Evolutionary conservation across 2,113 vertebrate species (phyloP), one percentile per base, ranked within the genome.

Genomic region (Spea bombifrons): DNA sequence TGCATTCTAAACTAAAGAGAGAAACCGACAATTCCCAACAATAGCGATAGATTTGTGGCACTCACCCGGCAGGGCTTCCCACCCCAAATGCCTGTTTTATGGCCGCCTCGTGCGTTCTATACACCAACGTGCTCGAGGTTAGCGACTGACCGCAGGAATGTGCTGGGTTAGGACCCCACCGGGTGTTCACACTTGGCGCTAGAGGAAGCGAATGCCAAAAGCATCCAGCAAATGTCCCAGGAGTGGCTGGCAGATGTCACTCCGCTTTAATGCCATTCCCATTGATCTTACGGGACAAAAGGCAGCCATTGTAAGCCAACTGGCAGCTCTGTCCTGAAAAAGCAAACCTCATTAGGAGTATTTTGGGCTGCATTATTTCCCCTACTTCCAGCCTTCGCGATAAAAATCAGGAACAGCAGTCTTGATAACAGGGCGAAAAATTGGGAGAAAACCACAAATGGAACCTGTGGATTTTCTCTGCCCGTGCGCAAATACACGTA

Each of bases 161-260:
- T 55, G 48, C 63, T 73, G 44, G 63, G 73, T 2, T 43, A 65
- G 46, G 8, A 16, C 71, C 43, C 5, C n/a, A 8, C 15, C 44
- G 52, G 8, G 43, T 57, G 66, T 16, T 30, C 61, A 48, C 44
- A 66, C 55, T 47, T 30, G 30, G 66, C 61, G 45, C 53, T 73
- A 52, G 9, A 30, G 46, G 8, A 5, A 70, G 4, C 8, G 47
- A 68, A 43, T 68, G 66, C 66, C 30, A 15, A 6, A 15, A 68
- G 66, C 66, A 46, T 45, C 66, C 66, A 68, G 30, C 66, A 75
- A 63, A n/a, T 75, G 73, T 44, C 61, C 6, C 17, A 45, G 69
- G 57, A 66, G 76, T 30, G 76, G 69, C 69, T 16, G 59, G 50
- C 76, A 78, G 76, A 72, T 78, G 76, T 69, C 59, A 55, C 49